Percentiles rank a stretch among this genome's conserved stretches.
These are phyloP conservation scores for Hystrix brachyura DNA, from an alignment of 2,113 vertebrate genomes.

Conservation along the genomic window DNA sequence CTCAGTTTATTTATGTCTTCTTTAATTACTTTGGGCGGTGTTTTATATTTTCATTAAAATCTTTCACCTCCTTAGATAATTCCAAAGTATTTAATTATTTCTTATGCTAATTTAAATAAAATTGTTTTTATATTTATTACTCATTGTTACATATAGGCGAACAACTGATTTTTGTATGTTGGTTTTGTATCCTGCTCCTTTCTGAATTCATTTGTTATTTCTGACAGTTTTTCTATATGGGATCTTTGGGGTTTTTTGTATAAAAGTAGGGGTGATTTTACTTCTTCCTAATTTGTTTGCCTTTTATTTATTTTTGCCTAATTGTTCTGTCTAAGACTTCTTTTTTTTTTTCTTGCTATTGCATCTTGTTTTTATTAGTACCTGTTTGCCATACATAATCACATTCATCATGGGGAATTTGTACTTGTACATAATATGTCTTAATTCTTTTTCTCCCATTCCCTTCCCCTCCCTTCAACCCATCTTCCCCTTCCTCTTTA, in stretches of 20 bases:
- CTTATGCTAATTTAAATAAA: neutral
- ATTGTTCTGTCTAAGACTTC: neutral
- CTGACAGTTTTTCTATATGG: neutral
- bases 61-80: neutral
- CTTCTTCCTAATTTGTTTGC: neutral
- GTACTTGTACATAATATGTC: neutral
- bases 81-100: neutral
- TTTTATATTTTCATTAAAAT: neutral
- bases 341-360: neutral
- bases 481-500: neutral
- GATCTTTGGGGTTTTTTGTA: neutral
- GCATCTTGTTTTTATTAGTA: neutral
- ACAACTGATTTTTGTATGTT: neutral
- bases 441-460: neutral
- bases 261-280: neutral
- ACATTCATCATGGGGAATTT: neutral
- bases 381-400: neutral
- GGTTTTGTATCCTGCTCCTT: neutral
- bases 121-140: neutral
- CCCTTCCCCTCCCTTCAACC: neutral
- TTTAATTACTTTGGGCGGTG: neutral
- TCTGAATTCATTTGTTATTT: neutral
- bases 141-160: neutral
- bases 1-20: neutral
- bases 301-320: neutral